phyloP scores from a whole-genome alignment of 1,140 invertebrate genomes.

The Euura lappo region DNA sequence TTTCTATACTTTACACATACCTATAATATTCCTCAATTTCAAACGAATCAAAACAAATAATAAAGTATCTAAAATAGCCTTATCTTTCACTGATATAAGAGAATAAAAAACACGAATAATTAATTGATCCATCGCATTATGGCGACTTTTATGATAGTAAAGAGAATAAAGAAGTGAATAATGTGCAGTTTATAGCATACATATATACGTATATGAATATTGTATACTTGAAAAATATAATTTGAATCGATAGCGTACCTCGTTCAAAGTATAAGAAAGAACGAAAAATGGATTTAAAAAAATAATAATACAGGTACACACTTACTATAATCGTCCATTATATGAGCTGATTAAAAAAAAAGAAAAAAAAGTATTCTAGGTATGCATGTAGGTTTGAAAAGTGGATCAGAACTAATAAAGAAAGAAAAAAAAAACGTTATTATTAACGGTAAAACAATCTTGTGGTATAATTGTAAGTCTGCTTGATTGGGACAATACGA shows the following conservation, averaged over 20 bases:
- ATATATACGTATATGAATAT: background rate
- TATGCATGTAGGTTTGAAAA: background rate
- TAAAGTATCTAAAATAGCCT: no score
- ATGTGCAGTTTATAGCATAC: no score
- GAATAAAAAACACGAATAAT: background rate
- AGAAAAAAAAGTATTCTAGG: background rate
- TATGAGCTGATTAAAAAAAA: background rate
- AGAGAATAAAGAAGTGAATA: background rate
- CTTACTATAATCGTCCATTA: constrained; percentile 1
- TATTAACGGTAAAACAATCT: background rate
- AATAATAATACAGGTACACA: background rate
- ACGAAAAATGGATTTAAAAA: no score
- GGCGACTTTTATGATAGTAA: background rate
- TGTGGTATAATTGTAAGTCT: constrained; percentile 5
- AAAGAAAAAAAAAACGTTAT: background rate
- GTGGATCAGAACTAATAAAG: no score
- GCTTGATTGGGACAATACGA: constrained; percentile 16
- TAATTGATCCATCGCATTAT: background rate
- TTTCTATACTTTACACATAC: no score
- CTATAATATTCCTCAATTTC: no score
- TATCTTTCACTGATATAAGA: no score
- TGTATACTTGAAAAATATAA: no score
- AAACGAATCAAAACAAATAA: no score
- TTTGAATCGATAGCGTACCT: no score
- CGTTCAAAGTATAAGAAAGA: background rate